Percentiles rank a stretch among this genome's conserved stretches.
Evolutionary conservation across 2,888 invertebrate genomes (phyloP).

Genomic region (Mythimna albipuncta): DNA sequence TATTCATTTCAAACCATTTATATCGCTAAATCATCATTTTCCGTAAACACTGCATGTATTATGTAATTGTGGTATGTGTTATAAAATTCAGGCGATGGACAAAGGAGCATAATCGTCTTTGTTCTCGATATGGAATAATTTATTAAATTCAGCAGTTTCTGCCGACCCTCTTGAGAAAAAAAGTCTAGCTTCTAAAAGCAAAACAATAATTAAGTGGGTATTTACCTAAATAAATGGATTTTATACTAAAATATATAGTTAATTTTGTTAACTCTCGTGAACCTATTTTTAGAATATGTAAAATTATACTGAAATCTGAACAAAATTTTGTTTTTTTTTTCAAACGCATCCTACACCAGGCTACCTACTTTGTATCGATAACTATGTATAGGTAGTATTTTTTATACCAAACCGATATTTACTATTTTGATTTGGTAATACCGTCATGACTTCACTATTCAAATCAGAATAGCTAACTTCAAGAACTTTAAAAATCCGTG

Average conservation of each 20-base stretch:
- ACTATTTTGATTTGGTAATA: conserved; percentile 9
- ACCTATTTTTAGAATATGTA: background rate
- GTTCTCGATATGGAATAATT: background rate
- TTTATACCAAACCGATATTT: too few species aligned
- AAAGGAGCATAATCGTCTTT: background rate
- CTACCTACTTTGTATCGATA: background rate
- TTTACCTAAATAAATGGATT: too few species aligned
- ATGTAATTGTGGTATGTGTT: too few species aligned
- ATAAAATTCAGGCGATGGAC: background rate
- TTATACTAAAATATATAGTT: background rate
- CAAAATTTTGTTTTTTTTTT: too few species aligned
- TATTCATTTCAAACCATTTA: background rate
- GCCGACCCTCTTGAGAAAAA: background rate
- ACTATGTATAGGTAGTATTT: background rate
- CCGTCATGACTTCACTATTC: background rate
- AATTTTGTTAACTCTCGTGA: background rate
- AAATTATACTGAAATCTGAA: too few species aligned
- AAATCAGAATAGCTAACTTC: background rate
- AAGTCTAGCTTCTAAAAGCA: too few species aligned
- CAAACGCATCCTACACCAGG: too few species aligned
- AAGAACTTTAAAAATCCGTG: conserved; percentile 2
- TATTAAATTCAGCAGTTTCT: background rate
- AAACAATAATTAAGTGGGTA: too few species aligned
- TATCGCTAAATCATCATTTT: background rate
- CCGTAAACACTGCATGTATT: background rate